phyloP scores from a whole-genome alignment of 2,113 vertebrate genomes.

The Neogobius melanostomus region DNA sequence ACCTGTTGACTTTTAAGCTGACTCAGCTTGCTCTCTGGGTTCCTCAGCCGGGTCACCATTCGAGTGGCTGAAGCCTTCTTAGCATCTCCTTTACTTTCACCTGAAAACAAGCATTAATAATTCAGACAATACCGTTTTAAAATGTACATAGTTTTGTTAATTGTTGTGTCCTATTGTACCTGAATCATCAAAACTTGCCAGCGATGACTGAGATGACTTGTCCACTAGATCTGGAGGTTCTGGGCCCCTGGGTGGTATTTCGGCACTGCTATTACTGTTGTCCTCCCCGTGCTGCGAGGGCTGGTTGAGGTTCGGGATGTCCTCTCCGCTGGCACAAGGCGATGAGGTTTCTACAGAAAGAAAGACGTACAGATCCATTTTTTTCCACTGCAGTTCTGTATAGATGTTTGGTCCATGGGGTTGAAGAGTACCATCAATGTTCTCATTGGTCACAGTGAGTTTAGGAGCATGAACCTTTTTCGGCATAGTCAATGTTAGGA shows the following conservation, averaged over 20 bases:
- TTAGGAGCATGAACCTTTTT: neutral
- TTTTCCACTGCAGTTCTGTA: neutral
- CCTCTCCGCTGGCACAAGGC: constrained; percentile 66
- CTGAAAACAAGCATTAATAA: constrained; percentile 33
- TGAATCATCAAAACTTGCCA: constrained; percentile 84
- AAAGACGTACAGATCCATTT: constrained; percentile 3
- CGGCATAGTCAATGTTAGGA: constrained; percentile 20
- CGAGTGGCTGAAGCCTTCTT: constrained; percentile 82
- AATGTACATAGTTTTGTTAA: neutral
- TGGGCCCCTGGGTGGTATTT: constrained; percentile 71
- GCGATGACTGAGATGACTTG: constrained; percentile 83
- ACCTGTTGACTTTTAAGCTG: constrained; percentile 92
- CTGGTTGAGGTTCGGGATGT: constrained; percentile 78
- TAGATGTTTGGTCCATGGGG: neutral
- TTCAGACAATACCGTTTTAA: constrained; percentile 7
- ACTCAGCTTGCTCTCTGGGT: constrained; percentile 94
- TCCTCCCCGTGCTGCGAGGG: constrained; percentile 78
- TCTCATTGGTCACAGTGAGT: neutral
- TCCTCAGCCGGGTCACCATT: constrained; percentile 91
- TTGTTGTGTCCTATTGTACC: constrained; percentile 65
- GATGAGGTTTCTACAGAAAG: constrained; percentile 47
- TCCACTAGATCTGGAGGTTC: constrained; percentile 88
- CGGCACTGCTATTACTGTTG: constrained; percentile 75
- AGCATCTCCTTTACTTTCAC: constrained; percentile 73
- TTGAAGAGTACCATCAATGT: neutral